Base-by-base conservation (phyloP, 2,888 invertebrate species). In the Erynnis tages region DNA sequence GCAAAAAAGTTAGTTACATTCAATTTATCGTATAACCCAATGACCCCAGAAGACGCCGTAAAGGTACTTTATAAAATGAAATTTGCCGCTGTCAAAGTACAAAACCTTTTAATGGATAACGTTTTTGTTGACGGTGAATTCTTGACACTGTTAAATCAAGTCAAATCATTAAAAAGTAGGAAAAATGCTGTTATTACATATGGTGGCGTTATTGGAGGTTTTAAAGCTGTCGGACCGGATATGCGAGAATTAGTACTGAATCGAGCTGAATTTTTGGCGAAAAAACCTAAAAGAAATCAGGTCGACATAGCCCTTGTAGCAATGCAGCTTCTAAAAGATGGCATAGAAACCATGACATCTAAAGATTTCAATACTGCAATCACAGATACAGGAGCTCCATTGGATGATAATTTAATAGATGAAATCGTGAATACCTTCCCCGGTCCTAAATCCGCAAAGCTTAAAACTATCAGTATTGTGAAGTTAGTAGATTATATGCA, bases 11-110 rank as follows among this genome's bases (percentile, higher is more conserved):
- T 85, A 13, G 47, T 59, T 0, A 72, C 67, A 0, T 61, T 85
- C 1, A 63, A 82, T 67, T 58, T 84, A 44, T 82, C 84, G 5
- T 71, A 59, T 32, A 84, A 84, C 50, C 82, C 82, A 1, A 43
- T 84, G 60, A 62, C 67, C 1, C 65, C 72, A 6, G 54, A 27
- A 0, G 82, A 83, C 41, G 77, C 82, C 6, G 10, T 70, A 0
- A 54, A 25, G 10, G 48, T 81, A 19, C 57, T 84, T 1, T 25
- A 49, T 2, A 76, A 71, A 62, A 58, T 82, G 54, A 70, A 65
- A 53, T 40, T 38, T 1, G 13, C 30, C 2, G 53, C 41, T 29
- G 75, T 76, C 0, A 75, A 75, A 58, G 54, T 83, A 7, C 61
- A 69, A 27, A 63, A 64, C 11, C 53, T 83, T 4, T 54, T 69